phyloP scores from a whole-genome alignment of 2,113 vertebrate species.

The Dipodomys spectabilis region DNA sequence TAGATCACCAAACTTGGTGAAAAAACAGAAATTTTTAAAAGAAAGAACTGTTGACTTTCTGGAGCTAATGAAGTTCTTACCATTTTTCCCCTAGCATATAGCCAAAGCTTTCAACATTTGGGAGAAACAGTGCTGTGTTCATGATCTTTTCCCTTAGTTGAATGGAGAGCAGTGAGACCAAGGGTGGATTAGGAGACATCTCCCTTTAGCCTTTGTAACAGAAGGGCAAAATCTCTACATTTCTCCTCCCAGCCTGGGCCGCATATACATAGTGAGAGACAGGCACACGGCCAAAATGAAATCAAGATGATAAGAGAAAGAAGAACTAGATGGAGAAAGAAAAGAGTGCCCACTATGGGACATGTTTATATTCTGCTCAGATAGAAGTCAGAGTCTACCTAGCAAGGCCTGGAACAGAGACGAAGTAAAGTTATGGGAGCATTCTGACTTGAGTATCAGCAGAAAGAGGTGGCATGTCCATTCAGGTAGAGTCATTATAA shows the following conservation, averaged over 20 bases:
- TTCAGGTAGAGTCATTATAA: background rate
- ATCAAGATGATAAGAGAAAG: background rate
- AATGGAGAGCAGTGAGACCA: background rate
- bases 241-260: background rate
- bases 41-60: background rate
- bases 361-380: background rate
- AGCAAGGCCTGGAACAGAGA: background rate
- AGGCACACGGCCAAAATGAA: background rate
- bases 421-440: background rate
- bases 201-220: background rate
- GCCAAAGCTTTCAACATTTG: background rate
- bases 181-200: background rate
- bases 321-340: background rate
- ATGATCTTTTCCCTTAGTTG: background rate
- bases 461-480: background rate
- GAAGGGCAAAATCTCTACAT: background rate
- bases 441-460: background rate
- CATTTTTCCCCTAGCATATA: background rate
- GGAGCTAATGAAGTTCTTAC: background rate
- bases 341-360: background rate
- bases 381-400: background rate
- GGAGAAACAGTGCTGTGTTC: background rate
- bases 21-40: background rate
- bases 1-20: background rate
- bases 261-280: background rate